A percentile compares a stretch with the other conserved stretches of the same genome.
Conservation (phyloP, 2,888 invertebrate species). For the Drosophila koepferae region DNA sequence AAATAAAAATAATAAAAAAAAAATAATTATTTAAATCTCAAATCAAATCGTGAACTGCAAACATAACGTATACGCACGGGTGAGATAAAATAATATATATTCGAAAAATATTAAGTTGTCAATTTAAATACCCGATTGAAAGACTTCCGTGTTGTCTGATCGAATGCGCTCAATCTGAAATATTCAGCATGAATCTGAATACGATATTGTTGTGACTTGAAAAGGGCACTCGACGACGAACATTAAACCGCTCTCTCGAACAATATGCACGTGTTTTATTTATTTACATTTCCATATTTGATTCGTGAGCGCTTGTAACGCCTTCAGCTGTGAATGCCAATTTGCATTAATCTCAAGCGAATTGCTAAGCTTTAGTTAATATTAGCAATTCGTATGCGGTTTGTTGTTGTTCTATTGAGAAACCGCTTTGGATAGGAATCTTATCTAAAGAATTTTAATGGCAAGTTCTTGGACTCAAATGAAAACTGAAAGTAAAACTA, state of each 20-base stretch:
- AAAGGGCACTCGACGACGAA: background rate
- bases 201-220: conserved; percentile 1
- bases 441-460: background rate
- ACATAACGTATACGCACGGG: conserved; percentile 25
- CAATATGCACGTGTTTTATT: conserved; percentile 14
- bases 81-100: background rate
- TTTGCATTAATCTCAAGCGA: conserved; percentile 35
- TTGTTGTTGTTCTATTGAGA: background rate
- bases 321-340: conserved; percentile 2
- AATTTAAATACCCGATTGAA: background rate
- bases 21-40: too few species aligned
- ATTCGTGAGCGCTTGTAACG: conserved; percentile 9
- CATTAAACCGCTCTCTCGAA: background rate
- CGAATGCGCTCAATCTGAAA: background rate
- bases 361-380: conserved; percentile 7
- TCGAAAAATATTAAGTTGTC: background rate
- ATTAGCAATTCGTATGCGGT: background rate
- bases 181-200: conserved; percentile 16
- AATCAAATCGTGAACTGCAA: too few species aligned
- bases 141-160: background rate
- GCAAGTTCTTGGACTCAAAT: too few species aligned
- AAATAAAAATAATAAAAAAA: background rate
- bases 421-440: background rate
- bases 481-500: background rate
- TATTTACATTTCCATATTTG: conserved; percentile 31